A percentile compares a stretch with the other conserved stretches of the same genome.
phyloP scores from a whole-genome alignment of 1,140 invertebrate genomes.

The Calliphora vicina region DNA sequence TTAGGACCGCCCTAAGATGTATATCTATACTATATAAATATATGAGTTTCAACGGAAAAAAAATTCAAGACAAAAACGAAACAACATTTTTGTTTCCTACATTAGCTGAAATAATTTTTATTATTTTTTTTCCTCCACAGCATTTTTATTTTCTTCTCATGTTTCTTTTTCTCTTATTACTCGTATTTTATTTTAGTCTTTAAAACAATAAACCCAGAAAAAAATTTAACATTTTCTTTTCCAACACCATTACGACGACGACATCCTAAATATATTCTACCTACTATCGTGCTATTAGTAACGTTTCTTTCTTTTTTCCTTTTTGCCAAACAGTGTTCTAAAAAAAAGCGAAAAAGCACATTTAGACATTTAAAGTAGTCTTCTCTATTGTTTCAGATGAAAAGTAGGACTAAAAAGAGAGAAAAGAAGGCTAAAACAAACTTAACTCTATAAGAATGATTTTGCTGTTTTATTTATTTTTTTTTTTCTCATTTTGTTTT shows the following conservation, averaged over 20 bases:
- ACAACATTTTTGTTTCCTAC: neutral
- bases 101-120: neutral
- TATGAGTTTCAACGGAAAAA: neutral
- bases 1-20: too few species aligned
- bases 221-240: neutral
- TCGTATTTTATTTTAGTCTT: neutral
- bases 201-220: neutral
- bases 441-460: neutral
- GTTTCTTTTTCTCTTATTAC: neutral
- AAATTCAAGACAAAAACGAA: neutral
- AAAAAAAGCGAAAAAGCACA: neutral
- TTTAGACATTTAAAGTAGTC: neutral
- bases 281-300: neutral
- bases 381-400: neutral
- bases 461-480: too few species aligned
- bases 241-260: neutral
- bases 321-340: neutral
- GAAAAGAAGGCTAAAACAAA: neutral
- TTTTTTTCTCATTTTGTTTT: too few species aligned
- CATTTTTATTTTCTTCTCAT: neutral
- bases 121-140: neutral
- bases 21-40: too few species aligned
- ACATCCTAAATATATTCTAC: neutral
- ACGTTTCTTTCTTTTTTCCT: neutral
- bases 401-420: neutral